A percentile compares a stretch with the other conserved stretches of the same genome.
These are phyloP conservation scores for Thymelicus lineola DNA, from an alignment of 2,888 invertebrate genomes.

Conservation along the genomic window DNA sequence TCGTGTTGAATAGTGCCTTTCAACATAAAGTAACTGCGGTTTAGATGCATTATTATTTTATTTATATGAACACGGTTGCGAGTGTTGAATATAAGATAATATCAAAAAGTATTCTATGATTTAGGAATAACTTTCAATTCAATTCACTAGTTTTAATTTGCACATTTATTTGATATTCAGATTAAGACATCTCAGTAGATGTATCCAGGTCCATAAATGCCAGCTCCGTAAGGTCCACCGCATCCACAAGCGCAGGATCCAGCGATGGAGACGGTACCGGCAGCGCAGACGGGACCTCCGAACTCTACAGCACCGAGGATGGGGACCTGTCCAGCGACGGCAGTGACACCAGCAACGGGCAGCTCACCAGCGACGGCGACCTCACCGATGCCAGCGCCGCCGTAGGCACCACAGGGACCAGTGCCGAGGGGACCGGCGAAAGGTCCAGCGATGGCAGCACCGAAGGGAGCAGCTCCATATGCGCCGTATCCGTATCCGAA, in stretches of 20 bases:
- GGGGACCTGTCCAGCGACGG: too few species aligned
- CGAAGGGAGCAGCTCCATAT: too few species aligned
- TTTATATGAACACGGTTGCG: too few species aligned
- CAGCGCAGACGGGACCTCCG: slow-evolving; percentile 48
- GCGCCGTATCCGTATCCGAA: slow-evolving; percentile 1
- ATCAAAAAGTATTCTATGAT: too few species aligned
- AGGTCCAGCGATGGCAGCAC: slow-evolving; percentile 33
- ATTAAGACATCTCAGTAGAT: neutral
- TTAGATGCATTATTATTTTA: too few species aligned
- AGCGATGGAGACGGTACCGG: slow-evolving; percentile 51
- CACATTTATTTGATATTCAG: too few species aligned
- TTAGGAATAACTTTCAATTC: too few species aligned
- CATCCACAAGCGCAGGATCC: slow-evolving; percentile 46
- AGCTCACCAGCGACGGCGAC: slow-evolving; percentile 50
- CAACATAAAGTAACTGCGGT: too few species aligned
- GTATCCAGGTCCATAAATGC: neutral
- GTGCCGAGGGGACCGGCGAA: too few species aligned
- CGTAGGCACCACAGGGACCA: slow-evolving; percentile 36
- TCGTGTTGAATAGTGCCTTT: too few species aligned
- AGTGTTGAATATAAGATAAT: too few species aligned
- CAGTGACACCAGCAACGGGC: slow-evolving; percentile 46
- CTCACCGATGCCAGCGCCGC: slow-evolving; percentile 43
- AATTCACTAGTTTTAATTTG: too few species aligned
- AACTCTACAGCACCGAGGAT: slow-evolving; percentile 46
- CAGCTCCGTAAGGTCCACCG: slow-evolving; percentile 25